Base-by-base conservation (phyloP, 1,140 invertebrate species). In the Macrobrachium rosenbergii region DNA sequence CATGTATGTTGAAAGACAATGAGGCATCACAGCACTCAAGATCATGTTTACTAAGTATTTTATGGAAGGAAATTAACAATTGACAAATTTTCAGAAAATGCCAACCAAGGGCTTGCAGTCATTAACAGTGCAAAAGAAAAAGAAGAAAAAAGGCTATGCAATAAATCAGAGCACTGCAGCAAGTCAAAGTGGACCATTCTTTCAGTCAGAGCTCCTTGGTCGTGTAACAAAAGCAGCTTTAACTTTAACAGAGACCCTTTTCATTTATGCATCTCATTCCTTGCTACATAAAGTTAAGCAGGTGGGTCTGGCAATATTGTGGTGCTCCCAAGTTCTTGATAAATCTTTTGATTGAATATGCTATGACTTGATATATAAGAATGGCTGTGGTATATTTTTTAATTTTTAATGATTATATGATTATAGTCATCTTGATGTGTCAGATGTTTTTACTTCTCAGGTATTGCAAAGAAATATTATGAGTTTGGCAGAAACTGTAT, bases 141-240 rank as follows among this genome's bases (percentile, higher is more conserved):
- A 52, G 10, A 82, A 82, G 45, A 82, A 82, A 52, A 82, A 82
- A 23, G 81, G 67, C 6, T 82, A 82, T 28, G 62, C 77, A 14
- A 69, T 72, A 7, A 82, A 45, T 17, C n/a, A 28, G 28, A 58
- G 19, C 23, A 62, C 19, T 37, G 59, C n/a, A 12, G 3, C 10
- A 11, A 28, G 67, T 43, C 19, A 82, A 52, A 28, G 21, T 10
- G 45, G 67, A n/a, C 81, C 67, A 19, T 7, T 73, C 45, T 69
- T 21, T 17, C 16, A 58, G 12, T 23, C 62, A 14, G 81, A 73
- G 37, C n/a, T 23, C 21, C 73, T 82, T 59, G n/a, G 16, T 11
- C 45, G 81, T 23, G n/a, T 52, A 72, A 58, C 81, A 17, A 43
- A 64, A 60, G 81, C 60, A 59, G 81, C 67, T 10, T 58, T 82